These are phyloP conservation scores for Suncus etruscus DNA, from an alignment of 2,113 vertebrate genomes.

Conservation along the genomic window DNA sequence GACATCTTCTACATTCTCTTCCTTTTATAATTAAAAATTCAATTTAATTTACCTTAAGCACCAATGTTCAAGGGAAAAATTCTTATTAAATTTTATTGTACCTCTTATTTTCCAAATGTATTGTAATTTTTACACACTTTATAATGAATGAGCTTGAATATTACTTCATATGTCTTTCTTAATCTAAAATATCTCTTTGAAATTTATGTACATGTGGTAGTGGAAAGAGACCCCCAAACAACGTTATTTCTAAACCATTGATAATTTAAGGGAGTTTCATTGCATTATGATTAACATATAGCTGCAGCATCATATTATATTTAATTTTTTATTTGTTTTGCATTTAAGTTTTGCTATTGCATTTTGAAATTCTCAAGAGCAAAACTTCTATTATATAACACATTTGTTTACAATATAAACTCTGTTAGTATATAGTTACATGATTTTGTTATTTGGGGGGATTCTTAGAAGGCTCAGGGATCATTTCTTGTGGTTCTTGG, in stretches of 20 bases:
- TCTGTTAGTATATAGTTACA: conserved; percentile 2
- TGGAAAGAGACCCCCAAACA: not conserved
- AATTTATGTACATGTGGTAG: not conserved
- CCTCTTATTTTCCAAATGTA: conserved; percentile 74
- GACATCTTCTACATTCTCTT: conserved; percentile 63
- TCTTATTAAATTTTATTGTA: conserved; percentile 76
- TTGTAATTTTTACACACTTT: conserved; percentile 60
- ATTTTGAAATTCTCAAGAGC: conserved; percentile 38
- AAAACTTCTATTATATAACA: not conserved
- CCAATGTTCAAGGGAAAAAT: conserved; percentile 75
- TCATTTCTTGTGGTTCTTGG: too few relatives aligned
- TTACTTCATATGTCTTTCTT: conserved; percentile 51
- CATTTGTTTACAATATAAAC: not conserved
- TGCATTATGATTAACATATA: not conserved
- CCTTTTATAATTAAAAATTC: conserved; percentile 76
- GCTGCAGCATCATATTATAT: not conserved
- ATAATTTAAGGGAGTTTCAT: not conserved
- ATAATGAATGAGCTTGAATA: conserved; percentile 53
- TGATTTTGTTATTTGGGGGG: not conserved
- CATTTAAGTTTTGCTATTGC: conserved; percentile 36
- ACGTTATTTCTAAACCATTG: not conserved
- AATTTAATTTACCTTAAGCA: conserved; percentile 77
- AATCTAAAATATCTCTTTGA: conserved; percentile 10
- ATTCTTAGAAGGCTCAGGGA: too few relatives aligned
- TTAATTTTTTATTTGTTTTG: not conserved